phyloP scores from a whole-genome alignment of 2,797 vertebrate genomes.

The Pelobates cultripes region DNA sequence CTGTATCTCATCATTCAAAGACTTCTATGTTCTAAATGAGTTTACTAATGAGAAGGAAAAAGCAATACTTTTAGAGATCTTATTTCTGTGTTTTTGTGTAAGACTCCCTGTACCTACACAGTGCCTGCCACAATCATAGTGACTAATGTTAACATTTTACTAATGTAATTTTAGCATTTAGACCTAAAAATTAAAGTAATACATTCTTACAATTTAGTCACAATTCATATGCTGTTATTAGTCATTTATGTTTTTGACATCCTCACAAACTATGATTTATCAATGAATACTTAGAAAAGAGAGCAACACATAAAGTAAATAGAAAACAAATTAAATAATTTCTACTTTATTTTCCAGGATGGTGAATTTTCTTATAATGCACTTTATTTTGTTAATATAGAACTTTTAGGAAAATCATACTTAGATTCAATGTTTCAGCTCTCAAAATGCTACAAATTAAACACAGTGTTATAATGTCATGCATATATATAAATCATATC shows the following conservation, averaged over 20 bases:
- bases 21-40: conserved; percentile 51
- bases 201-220: neutral
- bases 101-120: conserved; percentile 5
- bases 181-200: neutral
- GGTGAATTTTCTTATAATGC: too few species aligned
- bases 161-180: neutral
- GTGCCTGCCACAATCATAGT: neutral
- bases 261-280: neutral
- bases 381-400: too few species aligned
- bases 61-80: conserved; percentile 52
- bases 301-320: neutral
- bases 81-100: conserved; percentile 39
- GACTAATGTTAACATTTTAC: conserved; percentile 1
- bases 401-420: too few species aligned
- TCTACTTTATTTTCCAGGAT: too few species aligned
- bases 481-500: too few species aligned
- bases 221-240: neutral
- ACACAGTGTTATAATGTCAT: too few species aligned
- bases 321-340: neutral
- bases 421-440: too few species aligned
- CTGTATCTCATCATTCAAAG: conserved; percentile 54
- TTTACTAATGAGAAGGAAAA: conserved; percentile 56
- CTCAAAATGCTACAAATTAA: too few species aligned
- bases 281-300: neutral
- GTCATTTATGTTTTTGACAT: neutral